These are phyloP conservation scores for Diarsia rubi DNA, from an alignment of 2,888 invertebrate genomes.

Conservation along the genomic window DNA sequence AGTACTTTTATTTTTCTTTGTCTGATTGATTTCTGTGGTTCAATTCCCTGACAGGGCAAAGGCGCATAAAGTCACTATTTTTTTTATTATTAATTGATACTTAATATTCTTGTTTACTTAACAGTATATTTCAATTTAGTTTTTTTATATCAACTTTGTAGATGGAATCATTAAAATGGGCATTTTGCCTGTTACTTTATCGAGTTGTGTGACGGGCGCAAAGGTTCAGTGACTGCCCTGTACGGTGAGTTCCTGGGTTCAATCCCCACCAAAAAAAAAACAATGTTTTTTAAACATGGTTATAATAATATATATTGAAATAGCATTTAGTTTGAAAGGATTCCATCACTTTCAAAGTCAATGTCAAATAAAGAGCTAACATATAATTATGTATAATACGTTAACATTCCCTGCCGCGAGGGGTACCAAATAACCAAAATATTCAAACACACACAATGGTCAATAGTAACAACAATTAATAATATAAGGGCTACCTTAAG, in stretches of 20 bases:
- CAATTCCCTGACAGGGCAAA: neutral
- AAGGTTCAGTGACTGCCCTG: neutral
- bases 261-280: neutral
- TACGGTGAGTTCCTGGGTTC: neutral
- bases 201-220: too few relatives aligned
- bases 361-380: constrained; percentile 26
- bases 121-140: neutral
- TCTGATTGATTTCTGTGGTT: neutral
- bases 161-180: neutral
- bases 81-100: neutral
- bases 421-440: constrained; percentile 9
- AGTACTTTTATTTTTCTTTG: too few relatives aligned
- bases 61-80: neutral
- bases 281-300: neutral
- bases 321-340: neutral
- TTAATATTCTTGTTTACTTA: neutral
- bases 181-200: too few relatives aligned
- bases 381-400: constrained; percentile 29
- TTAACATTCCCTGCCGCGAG: constrained; percentile 23
- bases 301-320: too few relatives aligned
- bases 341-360: constrained; percentile 9
- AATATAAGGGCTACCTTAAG: constrained; percentile 22
- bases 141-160: too few relatives aligned
- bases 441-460: constrained; percentile 26
- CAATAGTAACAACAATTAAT: constrained; percentile 29